Conservation (phyloP, 2,888 invertebrate genomes). For the Leptodirus hochenwartii region DNA sequence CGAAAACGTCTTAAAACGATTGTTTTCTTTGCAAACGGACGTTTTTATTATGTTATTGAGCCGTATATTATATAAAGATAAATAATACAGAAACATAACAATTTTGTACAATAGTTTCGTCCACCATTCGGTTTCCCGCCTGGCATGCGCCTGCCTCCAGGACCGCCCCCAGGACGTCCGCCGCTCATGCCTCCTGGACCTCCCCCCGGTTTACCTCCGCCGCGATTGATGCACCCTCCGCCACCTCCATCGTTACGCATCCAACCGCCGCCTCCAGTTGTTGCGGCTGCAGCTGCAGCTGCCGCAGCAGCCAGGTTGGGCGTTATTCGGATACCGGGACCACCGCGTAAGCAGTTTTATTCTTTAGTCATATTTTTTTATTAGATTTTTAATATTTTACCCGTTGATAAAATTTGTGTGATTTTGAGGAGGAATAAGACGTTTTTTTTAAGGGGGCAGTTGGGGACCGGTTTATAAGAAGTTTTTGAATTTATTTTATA, state of each 20-base stretch:
- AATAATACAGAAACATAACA: no score
- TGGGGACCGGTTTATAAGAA: no score
- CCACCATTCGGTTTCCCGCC: conserved; percentile 27
- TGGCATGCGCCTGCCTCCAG: conserved; percentile 34
- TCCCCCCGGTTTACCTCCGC: conserved; percentile 40
- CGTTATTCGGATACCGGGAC: conserved; percentile 20
- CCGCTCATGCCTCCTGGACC: conserved; percentile 35
- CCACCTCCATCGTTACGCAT: conserved; percentile 8
- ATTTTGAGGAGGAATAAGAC: no score
- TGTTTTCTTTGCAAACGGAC: no score
- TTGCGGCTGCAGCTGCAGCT: neutral
- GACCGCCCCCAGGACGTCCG: conserved; percentile 34
- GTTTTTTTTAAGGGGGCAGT: no score
- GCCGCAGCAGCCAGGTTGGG: neutral
- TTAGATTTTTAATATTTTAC: no score
- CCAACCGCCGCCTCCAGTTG: conserved; percentile 10
- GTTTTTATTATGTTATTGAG: no score
- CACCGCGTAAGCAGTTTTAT: conserved; percentile 17
- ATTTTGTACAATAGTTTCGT: conserved; percentile 15
- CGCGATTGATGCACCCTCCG: conserved; percentile 34
- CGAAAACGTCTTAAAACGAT: no score
- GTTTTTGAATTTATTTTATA: no score
- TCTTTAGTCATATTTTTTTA: conserved; percentile 1
- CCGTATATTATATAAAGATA: no score
- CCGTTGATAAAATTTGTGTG: no score